Evolutionary conservation across 2,888 invertebrate genomes (phyloP).

Genomic region (Scotopteryx bipunctaria): DNA sequence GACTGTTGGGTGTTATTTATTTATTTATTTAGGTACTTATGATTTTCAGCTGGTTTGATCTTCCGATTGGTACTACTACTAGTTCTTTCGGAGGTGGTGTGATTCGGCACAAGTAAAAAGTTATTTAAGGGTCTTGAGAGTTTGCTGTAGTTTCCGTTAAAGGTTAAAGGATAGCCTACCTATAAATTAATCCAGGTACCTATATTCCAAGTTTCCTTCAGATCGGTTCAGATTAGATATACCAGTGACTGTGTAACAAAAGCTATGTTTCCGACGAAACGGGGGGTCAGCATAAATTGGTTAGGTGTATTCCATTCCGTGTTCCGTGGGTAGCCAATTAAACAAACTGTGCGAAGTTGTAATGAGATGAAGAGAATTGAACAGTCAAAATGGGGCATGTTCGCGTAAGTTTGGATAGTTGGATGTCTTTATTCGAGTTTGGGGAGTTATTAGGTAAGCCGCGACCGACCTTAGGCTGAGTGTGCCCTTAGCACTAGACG

Average conservation of each 20-base stretch:
- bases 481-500: neutral
- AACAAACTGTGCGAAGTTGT: slow-evolving; percentile 55
- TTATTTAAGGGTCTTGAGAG: too few species aligned
- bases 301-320: slow-evolving; percentile 39
- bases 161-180: too few species aligned
- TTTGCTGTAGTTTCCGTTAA: too few species aligned
- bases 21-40: too few species aligned
- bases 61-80: too few species aligned
- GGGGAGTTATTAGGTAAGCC: slow-evolving; percentile 24
- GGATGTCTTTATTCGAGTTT: slow-evolving; percentile 35
- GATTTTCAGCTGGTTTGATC: too few species aligned
- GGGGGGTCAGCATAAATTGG: slow-evolving; percentile 42
- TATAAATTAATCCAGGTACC: too few species aligned
- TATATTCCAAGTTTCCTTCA: too few species aligned
- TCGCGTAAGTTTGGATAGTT: slow-evolving; percentile 44
- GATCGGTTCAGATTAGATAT: too few species aligned
- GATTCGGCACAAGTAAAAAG: too few species aligned
- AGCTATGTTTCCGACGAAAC: slow-evolving; percentile 3
- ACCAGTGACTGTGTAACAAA: neutral
- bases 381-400: slow-evolving; percentile 48
- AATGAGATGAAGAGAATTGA: slow-evolving; percentile 57
- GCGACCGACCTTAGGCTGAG: slow-evolving; percentile 1
- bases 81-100: too few species aligned
- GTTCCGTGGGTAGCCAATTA: slow-evolving; percentile 53
- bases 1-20: too few species aligned